Evolutionary conservation across 2,888 invertebrate species (phyloP).

Genomic region (Cerastis rubricosa): DNA sequence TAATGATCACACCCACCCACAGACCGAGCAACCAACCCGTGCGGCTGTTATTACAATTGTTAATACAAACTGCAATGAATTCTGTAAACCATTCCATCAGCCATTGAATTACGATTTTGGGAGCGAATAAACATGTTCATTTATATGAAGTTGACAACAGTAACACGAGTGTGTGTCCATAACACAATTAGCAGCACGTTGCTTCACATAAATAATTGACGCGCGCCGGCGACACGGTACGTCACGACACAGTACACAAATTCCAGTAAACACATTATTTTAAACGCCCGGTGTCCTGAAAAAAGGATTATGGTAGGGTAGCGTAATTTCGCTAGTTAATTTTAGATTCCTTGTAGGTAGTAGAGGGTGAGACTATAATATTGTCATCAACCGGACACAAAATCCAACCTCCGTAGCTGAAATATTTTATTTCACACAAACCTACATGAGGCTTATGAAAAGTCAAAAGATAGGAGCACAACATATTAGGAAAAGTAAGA

Average conservation of each 20-base stretch:
- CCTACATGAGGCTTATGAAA: not conserved
- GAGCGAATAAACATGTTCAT: slow-evolving; percentile 53
- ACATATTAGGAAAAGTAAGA: not conserved
- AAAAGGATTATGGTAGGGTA: not conserved
- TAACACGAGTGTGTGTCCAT: slow-evolving; percentile 43
- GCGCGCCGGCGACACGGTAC: slow-evolving; percentile 18
- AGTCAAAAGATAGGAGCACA: not conserved
- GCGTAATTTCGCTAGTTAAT: not conserved
- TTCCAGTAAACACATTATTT: not conserved
- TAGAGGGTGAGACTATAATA: not conserved
- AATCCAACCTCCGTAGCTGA: not conserved
- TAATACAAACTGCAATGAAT: slow-evolving; percentile 2
- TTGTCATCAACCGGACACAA: not conserved
- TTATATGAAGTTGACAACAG: slow-evolving; percentile 53
- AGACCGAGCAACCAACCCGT: not conserved
- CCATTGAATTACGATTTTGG: slow-evolving; percentile 35
- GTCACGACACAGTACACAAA: slow-evolving; percentile 1
- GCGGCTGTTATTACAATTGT: not conserved
- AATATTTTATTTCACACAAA: not conserved
- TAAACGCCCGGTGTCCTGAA: not conserved
- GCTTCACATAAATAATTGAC: slow-evolving; percentile 53
- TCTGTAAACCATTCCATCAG: slow-evolving; percentile 31
- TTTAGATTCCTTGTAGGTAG: not conserved
- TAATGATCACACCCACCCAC: not conserved
- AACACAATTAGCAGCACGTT: slow-evolving; percentile 59